phyloP scores from a whole-genome alignment of 1,140 invertebrate species.

The Drosophila teissieri region DNA sequence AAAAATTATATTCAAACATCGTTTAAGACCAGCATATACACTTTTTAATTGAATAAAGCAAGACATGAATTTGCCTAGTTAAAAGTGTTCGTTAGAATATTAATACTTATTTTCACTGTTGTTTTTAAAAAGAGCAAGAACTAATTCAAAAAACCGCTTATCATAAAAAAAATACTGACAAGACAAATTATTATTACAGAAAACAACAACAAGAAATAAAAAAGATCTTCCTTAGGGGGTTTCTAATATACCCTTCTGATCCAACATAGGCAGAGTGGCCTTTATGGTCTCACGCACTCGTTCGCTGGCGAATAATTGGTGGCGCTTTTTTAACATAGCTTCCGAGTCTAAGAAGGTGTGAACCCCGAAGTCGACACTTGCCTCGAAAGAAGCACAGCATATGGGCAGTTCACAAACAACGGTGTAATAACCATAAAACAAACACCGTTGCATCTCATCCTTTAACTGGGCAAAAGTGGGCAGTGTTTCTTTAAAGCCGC shows the following conservation, averaged over 20 bases:
- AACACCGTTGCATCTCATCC: conserved; percentile 65
- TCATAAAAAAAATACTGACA: conserved; percentile 1
- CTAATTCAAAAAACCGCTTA: background rate
- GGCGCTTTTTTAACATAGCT: conserved; percentile 38
- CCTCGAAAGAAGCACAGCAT: conserved; percentile 43
- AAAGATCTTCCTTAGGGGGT: background rate
- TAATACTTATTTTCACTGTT: no score
- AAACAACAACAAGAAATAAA: background rate
- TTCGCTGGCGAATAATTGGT: conserved; percentile 48
- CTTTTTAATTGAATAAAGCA: no score
- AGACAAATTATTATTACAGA: background rate
- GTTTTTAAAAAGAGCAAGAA: no score
- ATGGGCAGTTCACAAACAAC: conserved; percentile 66
- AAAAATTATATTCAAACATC: background rate
- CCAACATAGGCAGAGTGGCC: conserved; percentile 46
- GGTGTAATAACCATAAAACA: conserved; percentile 64
- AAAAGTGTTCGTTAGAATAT: no score
- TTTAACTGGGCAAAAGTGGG: conserved; percentile 80
- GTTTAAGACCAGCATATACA: background rate
- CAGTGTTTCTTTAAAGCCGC: conserved; percentile 62
- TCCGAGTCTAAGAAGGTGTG: conserved; percentile 41
- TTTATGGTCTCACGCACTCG: conserved; percentile 47
- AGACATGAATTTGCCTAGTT: no score
- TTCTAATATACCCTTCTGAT: conserved; percentile 65
- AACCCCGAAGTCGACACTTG: conserved; percentile 38